These are phyloP conservation scores for Papilio helenus DNA, from an alignment of 1,140 invertebrate species.

Conservation along the genomic window DNA sequence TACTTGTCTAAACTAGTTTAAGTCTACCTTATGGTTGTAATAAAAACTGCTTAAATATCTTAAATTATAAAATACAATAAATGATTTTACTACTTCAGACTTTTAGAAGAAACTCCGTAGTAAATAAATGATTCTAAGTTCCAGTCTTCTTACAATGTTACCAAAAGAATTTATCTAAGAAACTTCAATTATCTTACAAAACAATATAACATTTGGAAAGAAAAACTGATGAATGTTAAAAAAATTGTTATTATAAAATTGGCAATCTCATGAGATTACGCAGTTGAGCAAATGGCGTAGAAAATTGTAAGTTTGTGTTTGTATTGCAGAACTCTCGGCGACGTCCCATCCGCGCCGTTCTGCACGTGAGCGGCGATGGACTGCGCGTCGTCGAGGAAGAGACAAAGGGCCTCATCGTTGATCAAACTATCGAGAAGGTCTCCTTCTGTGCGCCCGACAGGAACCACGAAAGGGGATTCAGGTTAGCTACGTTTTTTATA, in stretches of 20 bases:
- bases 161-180: too few relatives aligned
- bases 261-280: neutral
- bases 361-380: constrained; percentile 99
- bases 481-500: constrained; percentile 87
- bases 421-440: constrained; percentile 99
- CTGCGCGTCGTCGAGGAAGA: constrained; percentile 99
- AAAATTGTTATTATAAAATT: too few relatives aligned
- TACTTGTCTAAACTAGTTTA: constrained; percentile 1
- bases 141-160: neutral
- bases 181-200: too few relatives aligned
- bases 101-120: neutral
- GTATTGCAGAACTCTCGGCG: constrained; percentile 92
- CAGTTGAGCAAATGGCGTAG: neutral
- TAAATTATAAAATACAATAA: neutral
- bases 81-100: neutral
- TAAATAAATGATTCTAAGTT: neutral
- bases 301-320: neutral
- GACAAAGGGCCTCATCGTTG: constrained; percentile 98
- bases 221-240: too few relatives aligned
- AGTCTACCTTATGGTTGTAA: neutral
- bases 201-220: too few relatives aligned
- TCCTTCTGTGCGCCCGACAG: constrained; percentile 99
- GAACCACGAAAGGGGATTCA: constrained; percentile 98
- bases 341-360: constrained; percentile 92
- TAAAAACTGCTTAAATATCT: neutral